Evolutionary conservation across 2,113 vertebrate species (phyloP), one percentile per base, ranked within the genome.

Genomic region (Sterrhoptilus dennistouni): DNA sequence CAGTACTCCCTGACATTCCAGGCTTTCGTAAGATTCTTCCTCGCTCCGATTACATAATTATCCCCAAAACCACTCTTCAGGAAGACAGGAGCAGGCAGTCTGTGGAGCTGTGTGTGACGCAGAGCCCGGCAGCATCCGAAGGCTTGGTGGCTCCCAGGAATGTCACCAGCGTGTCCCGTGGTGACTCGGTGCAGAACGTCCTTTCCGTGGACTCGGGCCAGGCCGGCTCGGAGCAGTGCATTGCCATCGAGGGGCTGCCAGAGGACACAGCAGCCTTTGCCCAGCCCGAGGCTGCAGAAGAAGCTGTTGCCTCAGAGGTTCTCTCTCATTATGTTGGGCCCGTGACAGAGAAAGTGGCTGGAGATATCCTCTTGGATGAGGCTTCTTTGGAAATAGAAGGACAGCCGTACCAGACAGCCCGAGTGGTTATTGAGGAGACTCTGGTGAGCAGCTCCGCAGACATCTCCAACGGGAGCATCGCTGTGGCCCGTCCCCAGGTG

Each of bases 21-120:
- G 99, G 99, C 75, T 99, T 99, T 96, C 98, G 99, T 50, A 99
- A 99, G 98, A 99, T 99, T 95, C 98, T 99, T 23, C 99, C 99
- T 56, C 98, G 99, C 96, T 98, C 99, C 5, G 98, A 98, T 93
- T 99, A 99, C 17, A 98, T 99, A 47, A 97, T 99, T 76, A 97
- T 99, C 80, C 98, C 99, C 35, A 99, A 99, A 97, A 94, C 96
- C 68, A 97, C 97, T 72, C 88, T 98, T 19, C 97, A 98, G 0
- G 98, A 98, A 66, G 98, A 98, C 68, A 95, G 93, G 36, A 98
- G 89, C 83, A 97, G 96, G 69, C 97, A 98, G 86, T 97, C 98
- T 0, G 60, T 98, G 71, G 98, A 99, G 69, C 95, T 98, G 14
- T 98, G 98, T 28, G 64, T 98, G 74, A 89, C 97, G 15, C 97